A percentile compares a stretch with the other conserved stretches of the same genome.
Conservation (phyloP, 2,888 invertebrate species). For the Eubasilissa splendida region DNA sequence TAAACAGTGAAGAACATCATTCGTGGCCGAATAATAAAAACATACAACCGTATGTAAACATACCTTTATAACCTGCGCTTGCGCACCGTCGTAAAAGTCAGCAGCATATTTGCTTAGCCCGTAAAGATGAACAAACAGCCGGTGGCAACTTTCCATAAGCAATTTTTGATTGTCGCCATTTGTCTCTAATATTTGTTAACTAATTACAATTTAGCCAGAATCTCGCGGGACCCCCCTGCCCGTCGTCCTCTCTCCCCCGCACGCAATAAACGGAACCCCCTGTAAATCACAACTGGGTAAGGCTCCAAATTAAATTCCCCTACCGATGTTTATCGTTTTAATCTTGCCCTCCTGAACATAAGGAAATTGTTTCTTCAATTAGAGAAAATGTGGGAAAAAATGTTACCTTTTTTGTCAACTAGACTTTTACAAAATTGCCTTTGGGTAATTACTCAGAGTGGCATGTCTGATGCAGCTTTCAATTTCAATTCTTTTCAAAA, state of each 20-base stretch:
- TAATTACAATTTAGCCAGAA: constrained; percentile 47
- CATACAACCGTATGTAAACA: too few species aligned
- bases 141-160: constrained; percentile 1
- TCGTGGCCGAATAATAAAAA: too few species aligned
- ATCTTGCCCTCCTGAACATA: constrained; percentile 28
- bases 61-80: too few species aligned
- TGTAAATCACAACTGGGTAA: constrained; percentile 40
- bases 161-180: constrained; percentile 44
- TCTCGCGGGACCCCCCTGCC: constrained; percentile 1
- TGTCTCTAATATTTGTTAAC: constrained; percentile 50
- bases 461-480: too few species aligned
- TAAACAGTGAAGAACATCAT: too few species aligned
- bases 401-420: not conserved
- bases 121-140: not conserved
- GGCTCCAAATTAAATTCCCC: constrained; percentile 45
- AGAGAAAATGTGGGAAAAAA: constrained; percentile 10
- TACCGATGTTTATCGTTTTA: constrained; percentile 38
- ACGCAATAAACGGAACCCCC: constrained; percentile 32
- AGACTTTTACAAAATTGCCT: not conserved
- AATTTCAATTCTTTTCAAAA: too few species aligned
- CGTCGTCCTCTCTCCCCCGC: not conserved
- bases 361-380: constrained; percentile 37
- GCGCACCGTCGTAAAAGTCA: not conserved
- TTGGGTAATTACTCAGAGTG: too few species aligned
- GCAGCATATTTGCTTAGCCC: not conserved